phyloP scores from a whole-genome alignment of 2,113 vertebrate genomes.

The Heterotis niloticus region DNA sequence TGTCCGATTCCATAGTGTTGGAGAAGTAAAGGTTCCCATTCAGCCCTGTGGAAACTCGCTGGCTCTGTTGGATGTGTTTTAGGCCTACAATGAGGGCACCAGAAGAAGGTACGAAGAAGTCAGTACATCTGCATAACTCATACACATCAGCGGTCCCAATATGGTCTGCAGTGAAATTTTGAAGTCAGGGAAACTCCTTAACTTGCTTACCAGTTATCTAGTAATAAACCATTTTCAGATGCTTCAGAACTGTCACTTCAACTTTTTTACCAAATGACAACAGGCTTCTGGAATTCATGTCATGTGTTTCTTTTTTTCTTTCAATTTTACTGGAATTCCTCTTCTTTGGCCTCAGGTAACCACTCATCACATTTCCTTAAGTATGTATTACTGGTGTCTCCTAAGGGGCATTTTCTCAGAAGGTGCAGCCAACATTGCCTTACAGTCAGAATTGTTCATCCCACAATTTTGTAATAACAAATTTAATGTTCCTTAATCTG shows the following conservation, averaged over 20 bases:
- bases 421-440: background rate
- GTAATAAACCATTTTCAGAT: background rate
- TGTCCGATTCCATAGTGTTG: conserved; percentile 82
- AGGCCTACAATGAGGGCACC: conserved; percentile 63
- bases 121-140: background rate
- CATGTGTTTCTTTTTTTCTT: too few relatives aligned
- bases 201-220: background rate
- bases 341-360: background rate
- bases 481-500: background rate
- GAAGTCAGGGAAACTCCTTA: too few relatives aligned
- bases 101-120: background rate
- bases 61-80: conserved; percentile 83
- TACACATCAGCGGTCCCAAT: background rate
- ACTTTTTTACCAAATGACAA: background rate
- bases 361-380: background rate
- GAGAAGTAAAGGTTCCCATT: conserved; percentile 91
- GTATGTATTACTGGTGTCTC: background rate
- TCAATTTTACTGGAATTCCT: background rate
- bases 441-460: background rate
- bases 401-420: background rate
- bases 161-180: too few relatives aligned
- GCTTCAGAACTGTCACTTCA: background rate
- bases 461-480: background rate
- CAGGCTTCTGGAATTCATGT: background rate
- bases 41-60: conserved; percentile 82